These are phyloP conservation scores for Neuroterus valhalla DNA, from an alignment of 1,140 invertebrate genomes.

Conservation along the genomic window DNA sequence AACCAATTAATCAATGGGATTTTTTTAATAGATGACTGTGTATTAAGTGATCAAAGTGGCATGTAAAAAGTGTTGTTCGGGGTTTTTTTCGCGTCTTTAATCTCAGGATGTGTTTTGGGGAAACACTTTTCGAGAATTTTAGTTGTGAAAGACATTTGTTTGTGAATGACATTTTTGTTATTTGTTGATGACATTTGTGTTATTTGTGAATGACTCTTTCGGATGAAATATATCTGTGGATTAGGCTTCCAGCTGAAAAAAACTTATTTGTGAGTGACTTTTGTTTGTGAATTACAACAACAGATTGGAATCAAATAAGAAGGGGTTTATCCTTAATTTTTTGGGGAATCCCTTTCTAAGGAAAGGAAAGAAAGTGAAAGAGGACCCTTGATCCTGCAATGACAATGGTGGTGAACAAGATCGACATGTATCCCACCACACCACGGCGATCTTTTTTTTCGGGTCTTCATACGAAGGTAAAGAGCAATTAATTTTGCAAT, in stretches of 20 bases:
- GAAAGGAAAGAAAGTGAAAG: conserved; percentile 19
- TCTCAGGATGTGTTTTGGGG: too few relatives aligned
- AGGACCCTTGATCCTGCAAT: conserved; percentile 53
- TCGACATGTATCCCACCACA: conserved; percentile 67
- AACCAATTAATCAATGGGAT: too few relatives aligned
- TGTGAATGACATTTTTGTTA: too few relatives aligned
- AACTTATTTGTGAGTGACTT: not conserved
- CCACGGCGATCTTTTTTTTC: conserved; percentile 63
- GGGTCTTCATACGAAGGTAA: conserved; percentile 66
- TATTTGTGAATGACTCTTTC: not conserved
- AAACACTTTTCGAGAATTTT: too few relatives aligned
- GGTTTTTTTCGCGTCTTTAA: too few relatives aligned
- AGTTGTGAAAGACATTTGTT: too few relatives aligned
- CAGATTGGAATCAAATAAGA: not conserved
- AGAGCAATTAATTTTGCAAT: not conserved
- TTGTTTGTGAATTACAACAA: not conserved
- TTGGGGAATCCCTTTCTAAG: not conserved
- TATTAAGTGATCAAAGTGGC: too few relatives aligned
- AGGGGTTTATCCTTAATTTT: not conserved
- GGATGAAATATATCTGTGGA: not conserved
- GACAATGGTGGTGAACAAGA: conserved; percentile 70
- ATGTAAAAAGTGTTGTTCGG: too few relatives aligned
- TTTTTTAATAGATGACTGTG: too few relatives aligned
- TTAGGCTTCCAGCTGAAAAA: not conserved
- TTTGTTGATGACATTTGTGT: too few relatives aligned